These are phyloP conservation scores for Orthochromis indermauri DNA, from an alignment of 2,113 vertebrate species.

Conservation along the genomic window DNA sequence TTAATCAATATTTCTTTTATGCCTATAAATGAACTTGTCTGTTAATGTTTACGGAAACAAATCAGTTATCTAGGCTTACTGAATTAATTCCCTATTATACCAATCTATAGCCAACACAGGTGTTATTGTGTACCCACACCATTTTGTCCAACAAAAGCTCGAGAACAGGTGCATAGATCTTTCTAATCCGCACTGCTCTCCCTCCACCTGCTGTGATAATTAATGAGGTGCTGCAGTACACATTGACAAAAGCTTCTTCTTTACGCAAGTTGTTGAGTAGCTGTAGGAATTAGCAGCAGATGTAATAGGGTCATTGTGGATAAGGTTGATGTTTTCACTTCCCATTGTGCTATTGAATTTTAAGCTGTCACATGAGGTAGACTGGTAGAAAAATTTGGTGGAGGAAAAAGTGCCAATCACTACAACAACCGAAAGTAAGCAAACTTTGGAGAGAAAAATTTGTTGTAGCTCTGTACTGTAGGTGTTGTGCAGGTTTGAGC, in stretches of 20 bases:
- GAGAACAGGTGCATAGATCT: conserved; percentile 46
- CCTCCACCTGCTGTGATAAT: conserved; percentile 62
- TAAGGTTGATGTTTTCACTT: conserved; percentile 6
- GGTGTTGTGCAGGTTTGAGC: background rate
- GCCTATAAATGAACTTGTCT: background rate
- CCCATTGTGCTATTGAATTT: conserved; percentile 16
- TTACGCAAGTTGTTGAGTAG: background rate
- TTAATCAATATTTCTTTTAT: conserved; percentile 10
- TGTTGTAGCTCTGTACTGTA: background rate
- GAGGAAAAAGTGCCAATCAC: background rate
- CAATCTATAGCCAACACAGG: conserved; percentile 14
- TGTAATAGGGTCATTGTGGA: conserved; percentile 21
- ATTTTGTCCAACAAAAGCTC: conserved; percentile 41
- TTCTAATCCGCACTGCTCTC: conserved; percentile 33
- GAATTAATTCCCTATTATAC: conserved; percentile 1
- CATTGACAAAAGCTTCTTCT: conserved; percentile 17
- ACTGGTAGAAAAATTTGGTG: background rate
- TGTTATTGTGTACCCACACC: conserved; percentile 40
- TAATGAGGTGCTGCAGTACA: conserved; percentile 48
- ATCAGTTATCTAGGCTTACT: background rate
- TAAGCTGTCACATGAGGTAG: background rate
- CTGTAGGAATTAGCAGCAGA: conserved; percentile 19
- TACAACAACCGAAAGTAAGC: background rate
- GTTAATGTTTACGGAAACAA: conserved; percentile 25
- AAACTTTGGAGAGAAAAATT: background rate